Evolutionary conservation across 2,888 invertebrate genomes (phyloP), one percentile per base, ranked within the genome.

Genomic region (Drosophila aldrichi): DNA sequence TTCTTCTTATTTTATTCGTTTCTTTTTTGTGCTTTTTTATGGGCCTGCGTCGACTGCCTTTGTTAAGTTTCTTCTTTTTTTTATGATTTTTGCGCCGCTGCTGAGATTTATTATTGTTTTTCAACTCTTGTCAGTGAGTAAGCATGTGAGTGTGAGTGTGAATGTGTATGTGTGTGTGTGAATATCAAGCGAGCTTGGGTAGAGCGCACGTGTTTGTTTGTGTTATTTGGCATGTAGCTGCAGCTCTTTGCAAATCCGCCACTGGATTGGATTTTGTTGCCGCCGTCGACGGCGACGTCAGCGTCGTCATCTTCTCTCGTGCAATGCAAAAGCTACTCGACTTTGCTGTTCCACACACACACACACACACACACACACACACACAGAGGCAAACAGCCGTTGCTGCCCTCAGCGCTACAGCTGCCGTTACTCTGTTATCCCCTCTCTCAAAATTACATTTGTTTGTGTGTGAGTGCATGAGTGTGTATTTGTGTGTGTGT

Each of bases 81-180:
- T 77, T 82, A 82, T 85, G 82, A 79, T 82, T 72, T 79, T 71
- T 82, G 67, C 61, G 68, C 64, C 62, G 72, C 77, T 72, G 75
- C 75, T 61, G 80, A 82, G 85, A 85, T 85, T 85, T 82, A 82
- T 82, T 82, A 82, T 82, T 85, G 82, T 82, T 82, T 82, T 82
- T 85, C 71, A 63, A 69, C 68, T 46, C 58, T 48, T 48, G 57
- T 61, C 40, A 62, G 60, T 62, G 58, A 43, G 41, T 38, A 22
- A 22, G 52, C 34, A 16, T 29, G 46, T 59, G 36, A 56, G 44
- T 41, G 25, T 57, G 49, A 44, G 20, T 44, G 55, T 51, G 18
- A 46, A n/a, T n/a, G 41, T 36, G 22, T 56, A 14, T 1, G 10
- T 29, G 14, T 64, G 57, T 40, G 49, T 52, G 54, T 49, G 40